Base-by-base conservation (phyloP, 2,113 vertebrate genomes). In the Oncorhynchus gorbuscha region DNA sequence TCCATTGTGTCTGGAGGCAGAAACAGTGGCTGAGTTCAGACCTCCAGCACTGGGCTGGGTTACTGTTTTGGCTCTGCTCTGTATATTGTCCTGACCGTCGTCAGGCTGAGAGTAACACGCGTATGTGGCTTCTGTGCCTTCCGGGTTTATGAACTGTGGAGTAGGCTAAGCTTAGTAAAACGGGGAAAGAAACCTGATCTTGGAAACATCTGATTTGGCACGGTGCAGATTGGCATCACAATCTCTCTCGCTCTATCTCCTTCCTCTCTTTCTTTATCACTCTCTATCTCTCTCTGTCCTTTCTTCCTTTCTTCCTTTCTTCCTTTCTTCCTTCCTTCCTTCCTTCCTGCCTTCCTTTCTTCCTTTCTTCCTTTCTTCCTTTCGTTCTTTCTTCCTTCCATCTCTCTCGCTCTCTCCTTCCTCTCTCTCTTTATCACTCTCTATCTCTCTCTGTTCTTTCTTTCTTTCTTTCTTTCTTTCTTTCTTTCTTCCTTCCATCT, bases 1-100 rank as follows among this genome's bases (percentile, higher is more conserved):
- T 76, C 80, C 74, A 85, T 90, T 91, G 89, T 91, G 79, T 89
- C 68, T 87, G 28, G 73, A 81, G 75, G 76, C 76, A 86, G 79
- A 83, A 85, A 85, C 85, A 85, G 79, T 70, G 24, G 55, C 77
- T 82, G 81, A 88, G 72, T 76, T 84, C 82, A 78, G 76, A 74
- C 78, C 72, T 79, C 59, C 69, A 51, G 73, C 81, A 72, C 76
- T 59, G 28, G 39, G 39, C 39, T 45, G 39, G 39, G 8, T 45
- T 45, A 45, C 39, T 72, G 77, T 72, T 30, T 12, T 14, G 4
- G 1, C 18, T 18, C 7, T 5, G 14, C 70, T 73, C 9, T 22
- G 12, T 58, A 24, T 62, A 22, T 8, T 49, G 69, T 13, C 39
- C 28, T 67, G n/a, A 49, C 39, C n/a, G 9, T 45, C 2, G 9